phyloP scores from a whole-genome alignment of 2,797 vertebrate genomes.

The Natrix natrix region DNA sequence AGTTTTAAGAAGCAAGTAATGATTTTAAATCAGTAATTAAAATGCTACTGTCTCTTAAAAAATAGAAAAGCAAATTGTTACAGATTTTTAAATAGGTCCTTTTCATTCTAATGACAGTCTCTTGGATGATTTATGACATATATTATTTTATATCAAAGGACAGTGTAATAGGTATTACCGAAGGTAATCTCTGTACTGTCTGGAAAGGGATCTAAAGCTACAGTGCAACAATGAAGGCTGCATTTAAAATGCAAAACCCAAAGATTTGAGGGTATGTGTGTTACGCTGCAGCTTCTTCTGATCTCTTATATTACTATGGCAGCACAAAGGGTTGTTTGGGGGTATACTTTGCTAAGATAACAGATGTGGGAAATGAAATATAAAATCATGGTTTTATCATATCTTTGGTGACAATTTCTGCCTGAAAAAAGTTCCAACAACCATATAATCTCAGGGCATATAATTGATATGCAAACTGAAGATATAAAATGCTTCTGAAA shows the following conservation, averaged over 20 bases:
- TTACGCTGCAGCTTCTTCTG: constrained; percentile 75
- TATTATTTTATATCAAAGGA: constrained; percentile 86
- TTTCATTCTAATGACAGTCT: constrained; percentile 79
- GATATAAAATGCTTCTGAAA: constrained; percentile 53
- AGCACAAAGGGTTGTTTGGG: constrained; percentile 74
- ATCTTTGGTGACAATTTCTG: constrained; percentile 32
- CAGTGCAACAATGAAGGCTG: constrained; percentile 79
- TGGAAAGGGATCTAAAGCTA: constrained; percentile 80
- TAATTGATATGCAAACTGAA: constrained; percentile 66
- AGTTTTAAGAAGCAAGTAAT: constrained; percentile 65
- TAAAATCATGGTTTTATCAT: constrained; percentile 72
- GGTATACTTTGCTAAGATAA: constrained; percentile 77
- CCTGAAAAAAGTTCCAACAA: constrained; percentile 70
- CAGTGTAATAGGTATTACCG: constrained; percentile 83
- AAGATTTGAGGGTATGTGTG: constrained; percentile 75
- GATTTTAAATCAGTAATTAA: constrained; percentile 77
- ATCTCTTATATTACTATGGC: constrained; percentile 74
- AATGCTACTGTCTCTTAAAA: constrained; percentile 78
- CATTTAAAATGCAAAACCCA: constrained; percentile 85
- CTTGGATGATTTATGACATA: constrained; percentile 77
- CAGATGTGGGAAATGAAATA: constrained; percentile 75
- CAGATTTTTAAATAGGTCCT: constrained; percentile 80
- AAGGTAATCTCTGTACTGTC: constrained; percentile 83
- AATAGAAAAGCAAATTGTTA: constrained; percentile 86
- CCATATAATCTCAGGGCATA: constrained; percentile 67